phyloP scores from a whole-genome alignment of 1,140 invertebrate species.

The Delia radicum region DNA sequence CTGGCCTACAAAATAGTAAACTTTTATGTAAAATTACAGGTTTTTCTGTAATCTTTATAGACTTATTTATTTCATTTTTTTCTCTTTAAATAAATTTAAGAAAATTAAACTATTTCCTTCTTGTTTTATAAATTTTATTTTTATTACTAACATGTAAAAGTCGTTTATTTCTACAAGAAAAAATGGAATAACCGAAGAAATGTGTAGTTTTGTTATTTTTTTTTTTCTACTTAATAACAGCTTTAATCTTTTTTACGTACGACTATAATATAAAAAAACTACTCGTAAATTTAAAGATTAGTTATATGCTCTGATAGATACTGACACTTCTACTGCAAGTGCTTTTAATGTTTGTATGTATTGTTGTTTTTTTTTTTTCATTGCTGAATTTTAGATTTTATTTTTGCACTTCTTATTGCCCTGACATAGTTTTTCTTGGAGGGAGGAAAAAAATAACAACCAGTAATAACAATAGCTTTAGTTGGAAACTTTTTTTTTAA shows the following conservation, averaged over 20 bases:
- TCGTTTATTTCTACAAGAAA: background rate
- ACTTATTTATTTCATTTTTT: no score
- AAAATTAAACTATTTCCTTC: no score
- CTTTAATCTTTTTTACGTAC: background rate
- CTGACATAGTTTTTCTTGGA: background rate
- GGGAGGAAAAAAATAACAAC: background rate
- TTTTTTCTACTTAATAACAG: background rate
- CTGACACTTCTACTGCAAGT: background rate
- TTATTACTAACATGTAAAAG: background rate
- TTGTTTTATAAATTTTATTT: no score
- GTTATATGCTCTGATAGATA: background rate
- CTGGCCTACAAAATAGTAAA: no score
- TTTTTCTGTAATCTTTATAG: no score
- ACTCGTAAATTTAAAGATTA: conserved; percentile 2
- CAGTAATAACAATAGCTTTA: background rate
- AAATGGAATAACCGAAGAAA: background rate
- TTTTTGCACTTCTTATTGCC: background rate
- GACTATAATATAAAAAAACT: background rate
- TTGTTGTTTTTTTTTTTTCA: background rate
- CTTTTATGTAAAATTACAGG: no score
- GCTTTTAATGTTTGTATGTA: background rate
- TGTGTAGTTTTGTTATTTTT: no score
- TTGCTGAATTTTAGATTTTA: background rate
- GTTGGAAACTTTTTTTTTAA: background rate
- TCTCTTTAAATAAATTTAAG: no score